phyloP scores from a whole-genome alignment of 2,888 invertebrate genomes.

The Sthenelais limicola region DNA sequence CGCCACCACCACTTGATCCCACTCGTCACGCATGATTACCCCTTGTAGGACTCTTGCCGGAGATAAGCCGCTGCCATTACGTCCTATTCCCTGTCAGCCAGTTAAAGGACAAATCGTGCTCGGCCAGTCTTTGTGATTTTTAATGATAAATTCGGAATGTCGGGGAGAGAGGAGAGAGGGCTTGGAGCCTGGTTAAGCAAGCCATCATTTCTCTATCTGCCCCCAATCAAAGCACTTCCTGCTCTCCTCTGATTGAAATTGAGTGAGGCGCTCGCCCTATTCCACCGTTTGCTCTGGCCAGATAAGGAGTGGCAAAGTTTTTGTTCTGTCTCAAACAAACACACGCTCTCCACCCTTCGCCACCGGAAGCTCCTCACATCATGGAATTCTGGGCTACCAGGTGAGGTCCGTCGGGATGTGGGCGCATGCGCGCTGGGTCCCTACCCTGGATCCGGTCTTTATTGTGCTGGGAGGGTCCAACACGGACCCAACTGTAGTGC shows the following conservation, averaged over 20 bases:
- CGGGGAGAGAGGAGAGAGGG: background rate
- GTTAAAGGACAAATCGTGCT: no score
- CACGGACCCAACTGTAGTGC: constrained; percentile 1
- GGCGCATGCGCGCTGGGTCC: background rate
- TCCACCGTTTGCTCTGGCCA: background rate
- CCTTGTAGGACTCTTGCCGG: no score
- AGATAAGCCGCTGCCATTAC: no score
- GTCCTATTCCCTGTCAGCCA: no score
- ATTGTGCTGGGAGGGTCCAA: constrained; percentile 6
- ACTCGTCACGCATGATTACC: no score
- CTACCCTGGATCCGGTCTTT: constrained; percentile 6
- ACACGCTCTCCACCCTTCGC: background rate
- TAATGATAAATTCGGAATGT: constrained; percentile 11
- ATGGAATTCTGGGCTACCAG: constrained; percentile 8
- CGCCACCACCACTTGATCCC: no score
- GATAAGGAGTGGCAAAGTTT: constrained; percentile 9
- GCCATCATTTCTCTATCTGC: background rate
- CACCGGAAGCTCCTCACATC: background rate
- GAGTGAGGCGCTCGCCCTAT: background rate
- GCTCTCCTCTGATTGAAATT: background rate
- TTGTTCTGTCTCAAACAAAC: background rate
- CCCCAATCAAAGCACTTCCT: background rate
- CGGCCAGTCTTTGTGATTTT: constrained; percentile 16
- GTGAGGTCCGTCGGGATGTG: constrained; percentile 24
- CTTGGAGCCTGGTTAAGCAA: background rate